phyloP scores from a whole-genome alignment of 1,140 invertebrate species.

The Coelopa frigida region DNA sequence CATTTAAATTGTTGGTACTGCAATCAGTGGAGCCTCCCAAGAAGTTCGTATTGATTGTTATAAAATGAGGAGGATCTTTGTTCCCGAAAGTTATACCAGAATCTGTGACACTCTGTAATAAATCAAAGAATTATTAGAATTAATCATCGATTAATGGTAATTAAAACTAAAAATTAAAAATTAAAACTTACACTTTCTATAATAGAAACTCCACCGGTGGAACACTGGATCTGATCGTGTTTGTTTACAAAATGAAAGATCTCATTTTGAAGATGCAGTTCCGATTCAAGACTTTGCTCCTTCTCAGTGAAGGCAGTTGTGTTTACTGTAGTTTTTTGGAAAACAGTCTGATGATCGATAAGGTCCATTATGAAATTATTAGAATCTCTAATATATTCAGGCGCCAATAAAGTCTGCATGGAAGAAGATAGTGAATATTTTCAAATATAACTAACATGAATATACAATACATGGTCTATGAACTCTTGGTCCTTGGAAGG shows the following conservation, averaged over 20 bases:
- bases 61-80: too few species aligned
- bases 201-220: too few species aligned
- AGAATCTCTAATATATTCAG: slow-evolving; percentile 24
- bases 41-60: too few species aligned
- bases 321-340: slow-evolving; percentile 6
- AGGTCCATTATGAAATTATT: slow-evolving; percentile 14
- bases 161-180: too few species aligned
- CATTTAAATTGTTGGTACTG: too few species aligned
- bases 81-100: too few species aligned
- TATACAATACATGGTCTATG: slow-evolving; percentile 33
- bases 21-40: too few species aligned
- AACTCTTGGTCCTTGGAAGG: slow-evolving; percentile 40
- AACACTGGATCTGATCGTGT: slow-evolving; percentile 14
- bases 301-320: not conserved
- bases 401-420: slow-evolving; percentile 28
- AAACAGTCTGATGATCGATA: slow-evolving; percentile 5
- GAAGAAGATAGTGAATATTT: not conserved
- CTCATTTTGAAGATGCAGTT: slow-evolving; percentile 30
- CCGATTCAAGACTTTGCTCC: slow-evolving; percentile 19
- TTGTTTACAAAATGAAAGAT: slow-evolving; percentile 37
- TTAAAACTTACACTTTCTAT: too few species aligned
- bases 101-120: too few species aligned
- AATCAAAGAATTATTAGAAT: too few species aligned
- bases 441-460: too few species aligned
- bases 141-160: too few species aligned